phyloP scores from a whole-genome alignment of 2,888 invertebrate genomes.

The Napeogenes inachia region DNA sequence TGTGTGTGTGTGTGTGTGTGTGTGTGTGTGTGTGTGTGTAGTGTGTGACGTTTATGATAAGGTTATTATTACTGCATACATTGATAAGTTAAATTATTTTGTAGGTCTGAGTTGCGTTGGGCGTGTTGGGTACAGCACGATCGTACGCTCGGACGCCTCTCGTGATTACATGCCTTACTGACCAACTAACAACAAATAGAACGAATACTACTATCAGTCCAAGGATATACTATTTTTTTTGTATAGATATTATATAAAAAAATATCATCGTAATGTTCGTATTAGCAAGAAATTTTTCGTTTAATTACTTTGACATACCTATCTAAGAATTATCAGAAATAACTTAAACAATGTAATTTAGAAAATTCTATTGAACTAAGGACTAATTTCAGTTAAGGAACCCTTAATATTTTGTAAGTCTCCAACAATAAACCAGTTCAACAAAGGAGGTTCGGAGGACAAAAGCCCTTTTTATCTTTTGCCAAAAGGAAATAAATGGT shows the following conservation, averaged over 20 bases:
- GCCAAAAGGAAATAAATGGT: conserved; percentile 48
- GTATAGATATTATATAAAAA: background rate
- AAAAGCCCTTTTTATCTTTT: conserved; percentile 58
- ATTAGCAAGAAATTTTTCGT: no score
- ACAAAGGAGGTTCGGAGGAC: conserved; percentile 55
- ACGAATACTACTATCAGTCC: conserved; percentile 31
- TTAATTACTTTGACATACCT: no score
- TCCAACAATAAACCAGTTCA: conserved; percentile 33
- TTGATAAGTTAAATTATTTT: background rate
- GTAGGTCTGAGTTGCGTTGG: conserved; percentile 38
- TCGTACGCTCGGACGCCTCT: conserved; percentile 54
- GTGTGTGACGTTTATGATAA: no score
- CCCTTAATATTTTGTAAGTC: conserved; percentile 23
- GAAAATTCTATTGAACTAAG: conserved; percentile 19
- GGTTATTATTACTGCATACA: background rate
- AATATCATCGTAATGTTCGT: no score
- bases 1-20: no score
- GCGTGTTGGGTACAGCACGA: conserved; percentile 52
- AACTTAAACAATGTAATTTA: no score
- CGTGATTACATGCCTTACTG: conserved; percentile 64
- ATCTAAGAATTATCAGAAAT: no score
- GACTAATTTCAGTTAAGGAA: background rate
- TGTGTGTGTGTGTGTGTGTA: no score
- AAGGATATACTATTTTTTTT: conserved; percentile 6
- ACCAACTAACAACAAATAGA: conserved; percentile 59